Evolutionary conservation across 2,888 invertebrate species (phyloP), one percentile per base, ranked within the genome.

Genomic region (Phyto melanocephala): DNA sequence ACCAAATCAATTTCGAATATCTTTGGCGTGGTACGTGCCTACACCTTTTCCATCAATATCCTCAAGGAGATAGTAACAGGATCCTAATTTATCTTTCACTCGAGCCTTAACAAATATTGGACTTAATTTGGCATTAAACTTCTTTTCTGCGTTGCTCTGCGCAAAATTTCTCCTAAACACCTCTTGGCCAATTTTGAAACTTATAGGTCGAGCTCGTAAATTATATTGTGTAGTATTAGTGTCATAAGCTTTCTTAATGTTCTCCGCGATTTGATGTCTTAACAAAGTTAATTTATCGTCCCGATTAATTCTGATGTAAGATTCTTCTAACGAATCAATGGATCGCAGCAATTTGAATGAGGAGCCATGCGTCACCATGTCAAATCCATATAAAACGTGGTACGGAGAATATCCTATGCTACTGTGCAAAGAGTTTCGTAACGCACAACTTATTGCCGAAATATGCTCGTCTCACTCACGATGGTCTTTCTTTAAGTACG

Each of bases 401-500:
- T 75, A 81, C 17, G 77, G 75, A 11, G 76, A 67, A 11, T 20
- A 45, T 8, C 58, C 28, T 10, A 77, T 72, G 0, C 47, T 56
- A 20, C 58, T 65, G n/a, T 75, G 82, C 4, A 65, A 13, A 0
- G 75, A 58, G 11, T 50, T 50, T 22, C 50, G 20, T 50, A 50
- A 22, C 0, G 50, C 22, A 10, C 50, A 50, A 10, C 50, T 50
- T 1, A 50, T 50, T n/a, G 37, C 47, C 10, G 37, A 71, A 11
- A 82, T n/a, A 35, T 74, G 52, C 10, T 15, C 8, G 40, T 81
- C 83, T 81, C 77, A 76, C 45, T 67, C 67, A 13, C 58, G 58
- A 40, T 82, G 82, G 42, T 83, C 80, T 11, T 63, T 62, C 20
- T 80, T 77, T 8, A 84, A 15, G 42, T 81, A 75, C 8, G 75